Conservation (phyloP, 2,797 vertebrate species). For the Muscicapa striata region DNA sequence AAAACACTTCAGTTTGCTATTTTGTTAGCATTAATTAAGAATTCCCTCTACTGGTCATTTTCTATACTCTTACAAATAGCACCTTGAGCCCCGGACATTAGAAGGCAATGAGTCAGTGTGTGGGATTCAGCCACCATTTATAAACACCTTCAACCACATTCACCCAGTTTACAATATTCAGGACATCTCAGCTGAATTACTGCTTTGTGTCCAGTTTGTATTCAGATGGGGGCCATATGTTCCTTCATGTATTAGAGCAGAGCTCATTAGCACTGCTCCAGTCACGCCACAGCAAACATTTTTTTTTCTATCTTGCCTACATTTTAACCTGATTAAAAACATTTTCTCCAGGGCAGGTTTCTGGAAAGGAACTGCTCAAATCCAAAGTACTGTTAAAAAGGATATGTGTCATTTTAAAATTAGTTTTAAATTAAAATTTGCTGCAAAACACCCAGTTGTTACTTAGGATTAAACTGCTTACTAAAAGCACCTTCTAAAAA, state of each 20-base stretch:
- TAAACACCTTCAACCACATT: conserved; percentile 79
- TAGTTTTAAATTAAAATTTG: conserved; percentile 17
- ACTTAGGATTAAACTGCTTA: conserved; percentile 14
- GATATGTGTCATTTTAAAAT: not conserved
- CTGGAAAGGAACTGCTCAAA: conserved; percentile 9
- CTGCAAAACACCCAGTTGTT: not conserved
- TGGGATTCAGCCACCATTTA: conserved; percentile 70
- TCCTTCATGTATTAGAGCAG: conserved; percentile 71
- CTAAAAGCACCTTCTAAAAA: conserved; percentile 6
- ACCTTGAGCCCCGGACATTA: conserved; percentile 64
- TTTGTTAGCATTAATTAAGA: conserved; percentile 82
- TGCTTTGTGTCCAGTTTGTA: conserved; percentile 75
- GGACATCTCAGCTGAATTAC: conserved; percentile 74
- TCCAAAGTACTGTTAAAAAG: conserved; percentile 6
- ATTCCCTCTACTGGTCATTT: conserved; percentile 77
- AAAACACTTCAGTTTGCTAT: conserved; percentile 75
- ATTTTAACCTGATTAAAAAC: conserved; percentile 73
- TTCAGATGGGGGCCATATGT: conserved; percentile 79
- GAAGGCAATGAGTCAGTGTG: conserved; percentile 70
- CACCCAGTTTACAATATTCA: conserved; percentile 74
- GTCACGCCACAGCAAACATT: conserved; percentile 60
- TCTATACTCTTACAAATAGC: conserved; percentile 72
- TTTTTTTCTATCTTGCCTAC: conserved; percentile 59
- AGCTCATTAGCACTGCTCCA: conserved; percentile 70
- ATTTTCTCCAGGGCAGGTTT: conserved; percentile 66